Evolutionary conservation across 1,140 invertebrate genomes (phyloP), one percentile per base, ranked within the genome.

Genomic region (Homarus americanus): DNA sequence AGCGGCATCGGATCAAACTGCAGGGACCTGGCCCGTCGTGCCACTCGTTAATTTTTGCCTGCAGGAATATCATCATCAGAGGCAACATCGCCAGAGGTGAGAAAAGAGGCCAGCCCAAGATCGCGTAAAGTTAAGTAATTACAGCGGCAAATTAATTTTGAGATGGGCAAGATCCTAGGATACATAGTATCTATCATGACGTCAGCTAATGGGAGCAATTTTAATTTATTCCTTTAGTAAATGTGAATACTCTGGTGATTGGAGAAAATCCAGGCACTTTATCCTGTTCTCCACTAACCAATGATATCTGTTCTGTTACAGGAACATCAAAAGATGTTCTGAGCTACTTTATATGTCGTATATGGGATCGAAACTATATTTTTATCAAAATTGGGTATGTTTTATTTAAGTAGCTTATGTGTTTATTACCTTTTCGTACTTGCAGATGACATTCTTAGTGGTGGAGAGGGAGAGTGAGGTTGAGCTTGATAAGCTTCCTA

Each of bases 1-100:
- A 24, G 17, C 69, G 82, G 82, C 7, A 83, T 83, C n/a, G 82
- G 82, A 4, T 15, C 69, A 83, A 63, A 83, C 82, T 0, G 82
- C 82, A 32, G 58, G 10, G 82, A 83, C 12, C 63, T 83, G 32
- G 82, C 38, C 10, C 15, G 53, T 40, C 49, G 82, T n/a, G 82
- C 58, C 28, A 63, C 82, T 24, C 49, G 0, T 58, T 83, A 36
- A 41, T 83, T 63, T 17, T 83, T n/a, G 82, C 82, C 82, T 83
- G 82, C 58, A 40, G 82, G 58, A 83, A 28, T n/a, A n/a, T n/a
- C 58, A 10, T 69, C 17, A 40, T 41, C 63, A 83, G 58, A 32
- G 82, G 12, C 32, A 69, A n/a, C 58, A 38, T 28, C 7, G 82
- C 82, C 28, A 63, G n/a, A 36, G 82, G 82, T 83, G 63, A 38